Base-by-base conservation (phyloP, 2,113 vertebrate genomes). In the Aplodontia rufa region DNA sequence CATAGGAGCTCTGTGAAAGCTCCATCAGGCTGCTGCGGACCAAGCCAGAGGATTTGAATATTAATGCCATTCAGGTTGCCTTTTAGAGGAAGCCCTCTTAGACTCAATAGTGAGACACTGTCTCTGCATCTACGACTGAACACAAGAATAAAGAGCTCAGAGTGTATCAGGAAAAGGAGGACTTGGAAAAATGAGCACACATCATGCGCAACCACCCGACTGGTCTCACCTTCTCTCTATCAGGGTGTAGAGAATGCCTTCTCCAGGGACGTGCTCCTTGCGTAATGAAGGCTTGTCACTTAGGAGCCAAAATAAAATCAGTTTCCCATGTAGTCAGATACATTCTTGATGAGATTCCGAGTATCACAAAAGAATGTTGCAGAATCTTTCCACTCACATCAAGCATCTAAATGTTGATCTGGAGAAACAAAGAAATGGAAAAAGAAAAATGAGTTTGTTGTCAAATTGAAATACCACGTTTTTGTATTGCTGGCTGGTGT, bases 371-470 rank as follows among this genome's bases (percentile, higher is more conserved):
- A 96, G 92, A 98, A 96, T 83, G 55, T 93, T 97, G 94, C 97
- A 97, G 97, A 97, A 98, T 97, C 98, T 91, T 97, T 95, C 86
- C 93, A 93, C 92, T 98, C 96, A 84, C 86, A 97, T 90, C 95
- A 98, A 96, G 74, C 95, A 98, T 98, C 93, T 98, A 97, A 98
- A 98, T 97, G 93, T 96, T 96, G 97, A 97, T 97, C 84, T 98
- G 98, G 96, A 93, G 79, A 95, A 86, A 40, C 93, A 89, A 93
- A 98, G 28, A 93, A 79, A 69, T 71, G 90, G 81, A 96, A 98
- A 91, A 28, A 92, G 94, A 96, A 98, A 98, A 98, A 98, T 92
- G 51, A 97, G 84, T 98, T 92, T 98, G 81, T 97, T 98, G 97
- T 98, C 97, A 98, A 94, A 98, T 98, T 98, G 96, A 98, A 94